Base-by-base conservation (phyloP, 2,797 vertebrate species). In the Mionectes olivaceus region DNA sequence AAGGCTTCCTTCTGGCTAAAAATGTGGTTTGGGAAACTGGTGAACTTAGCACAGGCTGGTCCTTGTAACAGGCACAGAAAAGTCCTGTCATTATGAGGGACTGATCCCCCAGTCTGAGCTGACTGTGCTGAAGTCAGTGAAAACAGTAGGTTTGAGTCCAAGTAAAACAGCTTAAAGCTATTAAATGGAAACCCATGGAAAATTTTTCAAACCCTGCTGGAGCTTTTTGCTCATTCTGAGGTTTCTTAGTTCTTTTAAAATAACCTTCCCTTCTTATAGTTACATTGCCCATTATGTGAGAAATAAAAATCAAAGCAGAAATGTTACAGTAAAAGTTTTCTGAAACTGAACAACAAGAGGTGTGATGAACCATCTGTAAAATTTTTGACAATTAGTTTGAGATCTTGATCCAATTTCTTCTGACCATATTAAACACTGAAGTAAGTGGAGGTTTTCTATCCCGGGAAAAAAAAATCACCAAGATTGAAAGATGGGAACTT, bases 351-450 rank as follows among this genome's bases (percentile, higher is more conserved):
- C 76, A 79, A 57, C 86, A 75, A 63, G 90, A 94, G 91, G 93
- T 75, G 11, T 76, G 91, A 91, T 71, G 91, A 96, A 93, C 89
- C 87, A 95, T 91, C 88, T 94, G 95, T 56, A 95, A 95, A 94
- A 67, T 65, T 90, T 95, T 75, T 76, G 83, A 93, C 87, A 94
- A 86, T 90, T 94, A 93, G 83, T 94, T 93, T 83, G 59, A 88
- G 49, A 60, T 87, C 76, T 88, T 1, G 3, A 44, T 90, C 85
- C 80, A 88, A 67, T 95, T 96, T 96, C 70, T 93, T 91, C 83
- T 30, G n/a, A 35, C 27, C 52, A n/a, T 81, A 81, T 46, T 71
- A 89, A 88, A 52, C 5, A 3, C 11, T 32, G 79, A 90, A 15
- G 9, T 93, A 76, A 91, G 44, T 37, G 25, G 53, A 83, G 22